phyloP scores from a whole-genome alignment of 2,113 vertebrate genomes.

The Xiphophorus hellerii region DNA sequence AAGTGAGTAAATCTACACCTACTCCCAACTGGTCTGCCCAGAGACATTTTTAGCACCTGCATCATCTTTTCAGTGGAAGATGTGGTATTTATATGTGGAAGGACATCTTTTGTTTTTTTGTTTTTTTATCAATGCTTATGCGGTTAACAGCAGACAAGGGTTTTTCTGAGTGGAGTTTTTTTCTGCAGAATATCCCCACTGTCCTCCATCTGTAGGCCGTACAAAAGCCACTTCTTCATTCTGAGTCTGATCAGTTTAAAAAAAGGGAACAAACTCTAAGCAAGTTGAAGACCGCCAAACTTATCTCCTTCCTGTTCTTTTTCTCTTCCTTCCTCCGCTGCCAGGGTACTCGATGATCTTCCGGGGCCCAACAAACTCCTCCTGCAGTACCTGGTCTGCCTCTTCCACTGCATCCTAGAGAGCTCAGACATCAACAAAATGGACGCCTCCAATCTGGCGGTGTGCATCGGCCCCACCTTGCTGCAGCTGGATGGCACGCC shows the following conservation, averaged over 20 bases:
- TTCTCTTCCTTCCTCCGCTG: constrained; percentile 23
- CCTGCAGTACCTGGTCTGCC: constrained; percentile 79
- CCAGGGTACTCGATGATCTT: constrained; percentile 84
- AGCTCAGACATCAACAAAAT: constrained; percentile 85
- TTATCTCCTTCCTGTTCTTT: constrained; percentile 42
- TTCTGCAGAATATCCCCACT: constrained; percentile 45
- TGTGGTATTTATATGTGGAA: background rate
- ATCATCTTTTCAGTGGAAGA: background rate
- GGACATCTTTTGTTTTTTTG: constrained; percentile 4
- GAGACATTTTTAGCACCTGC: background rate
- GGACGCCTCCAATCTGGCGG: constrained; percentile 89
- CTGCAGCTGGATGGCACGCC: constrained; percentile 79
- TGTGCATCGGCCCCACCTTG: constrained; percentile 90
- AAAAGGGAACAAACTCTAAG: constrained; percentile 36
- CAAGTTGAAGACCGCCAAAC: constrained; percentile 49
- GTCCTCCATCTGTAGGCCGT: constrained; percentile 43
- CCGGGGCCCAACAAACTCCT: constrained; percentile 83
- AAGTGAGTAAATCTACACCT: constrained; percentile 77
- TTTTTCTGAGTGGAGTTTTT: constrained; percentile 44
- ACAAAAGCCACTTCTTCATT: constrained; percentile 59
- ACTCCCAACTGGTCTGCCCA: background rate
- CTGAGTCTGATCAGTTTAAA: constrained; percentile 16
- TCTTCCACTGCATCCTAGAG: constrained; percentile 83
- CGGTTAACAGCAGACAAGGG: background rate
- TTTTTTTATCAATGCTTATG: constrained; percentile 13